phyloP scores from a whole-genome alignment of 2,888 invertebrate genomes.

The Sphaeridia pumilis region DNA sequence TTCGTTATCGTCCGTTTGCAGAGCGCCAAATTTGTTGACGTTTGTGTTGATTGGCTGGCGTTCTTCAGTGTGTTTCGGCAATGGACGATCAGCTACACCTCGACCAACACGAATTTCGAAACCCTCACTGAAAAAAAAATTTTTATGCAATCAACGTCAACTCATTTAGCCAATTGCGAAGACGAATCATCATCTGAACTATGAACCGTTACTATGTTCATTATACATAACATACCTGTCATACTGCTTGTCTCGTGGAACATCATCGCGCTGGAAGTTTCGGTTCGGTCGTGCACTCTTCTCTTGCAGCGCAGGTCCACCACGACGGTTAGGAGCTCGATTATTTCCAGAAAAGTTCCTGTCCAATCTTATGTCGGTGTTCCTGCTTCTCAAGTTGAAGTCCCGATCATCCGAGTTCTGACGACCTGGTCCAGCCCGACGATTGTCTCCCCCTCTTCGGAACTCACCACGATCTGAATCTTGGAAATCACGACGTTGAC shows the following conservation, averaged over 20 bases:
- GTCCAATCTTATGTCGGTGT: neutral
- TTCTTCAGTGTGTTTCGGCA: constrained; percentile 8
- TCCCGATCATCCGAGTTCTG: neutral
- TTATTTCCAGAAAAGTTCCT: no score
- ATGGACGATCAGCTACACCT: constrained; percentile 1
- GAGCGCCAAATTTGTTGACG: constrained; percentile 3
- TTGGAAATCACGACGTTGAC: neutral
- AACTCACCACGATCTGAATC: neutral
- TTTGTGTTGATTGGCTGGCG: neutral
- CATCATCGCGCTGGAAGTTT: neutral
- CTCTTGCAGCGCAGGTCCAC: neutral
- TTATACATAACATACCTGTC: neutral
- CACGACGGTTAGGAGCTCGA: no score
- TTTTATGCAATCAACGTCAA: neutral
- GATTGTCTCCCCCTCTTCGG: neutral
- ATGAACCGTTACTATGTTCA: no score
- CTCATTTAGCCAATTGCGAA: neutral
- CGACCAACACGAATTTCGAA: neutral
- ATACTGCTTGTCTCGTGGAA: neutral
- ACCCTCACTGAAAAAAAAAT: neutral
- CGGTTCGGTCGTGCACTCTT: neutral
- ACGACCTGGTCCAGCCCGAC: neutral
- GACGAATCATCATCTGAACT: neutral
- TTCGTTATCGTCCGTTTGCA: neutral
- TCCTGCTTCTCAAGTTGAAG: neutral